A percentile compares a stretch with the other conserved stretches of the same genome.
These are phyloP conservation scores for Pissodes strobi DNA, from an alignment of 1,140 invertebrate species.

Conservation along the genomic window DNA sequence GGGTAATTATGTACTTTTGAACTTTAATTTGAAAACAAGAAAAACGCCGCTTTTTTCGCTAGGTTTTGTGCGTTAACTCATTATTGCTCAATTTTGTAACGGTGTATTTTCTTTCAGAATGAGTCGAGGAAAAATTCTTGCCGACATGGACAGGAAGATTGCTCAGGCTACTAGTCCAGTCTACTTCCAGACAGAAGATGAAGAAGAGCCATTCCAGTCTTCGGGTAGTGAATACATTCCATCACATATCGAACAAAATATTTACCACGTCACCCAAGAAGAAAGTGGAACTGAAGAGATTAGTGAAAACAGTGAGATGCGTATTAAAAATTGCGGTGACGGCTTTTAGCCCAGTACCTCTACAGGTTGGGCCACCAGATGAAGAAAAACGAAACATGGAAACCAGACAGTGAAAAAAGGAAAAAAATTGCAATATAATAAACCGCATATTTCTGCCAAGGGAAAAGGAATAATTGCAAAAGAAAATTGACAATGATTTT, in stretches of 20 bases:
- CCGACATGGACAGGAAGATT: too few species aligned
- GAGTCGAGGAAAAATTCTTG: conserved; percentile 3
- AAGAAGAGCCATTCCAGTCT: neutral
- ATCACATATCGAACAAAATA: neutral
- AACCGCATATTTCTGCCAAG: conserved; percentile 1
- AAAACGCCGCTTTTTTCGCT: neutral
- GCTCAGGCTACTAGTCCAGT: neutral
- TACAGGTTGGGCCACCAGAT: neutral
- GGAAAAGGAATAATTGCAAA: neutral
- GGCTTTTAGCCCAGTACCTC: neutral
- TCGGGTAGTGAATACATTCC: conserved; percentile 9
- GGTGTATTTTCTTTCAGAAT: conserved; percentile 3
- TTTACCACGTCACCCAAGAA: too few species aligned
- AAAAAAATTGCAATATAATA: neutral
- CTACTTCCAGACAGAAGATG: neutral
- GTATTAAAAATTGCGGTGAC: neutral
- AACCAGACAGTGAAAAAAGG: neutral
- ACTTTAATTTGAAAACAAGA: neutral
- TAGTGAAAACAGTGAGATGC: too few species aligned
- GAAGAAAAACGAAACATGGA: neutral
- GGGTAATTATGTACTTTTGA: neutral
- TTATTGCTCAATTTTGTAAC: too few species aligned
- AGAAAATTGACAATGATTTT: neutral
- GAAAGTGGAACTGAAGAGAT: neutral
- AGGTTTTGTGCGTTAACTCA: too few species aligned